These are phyloP conservation scores for Pyrochroa serraticornis DNA, from an alignment of 2,888 invertebrate species.

Conservation along the genomic window DNA sequence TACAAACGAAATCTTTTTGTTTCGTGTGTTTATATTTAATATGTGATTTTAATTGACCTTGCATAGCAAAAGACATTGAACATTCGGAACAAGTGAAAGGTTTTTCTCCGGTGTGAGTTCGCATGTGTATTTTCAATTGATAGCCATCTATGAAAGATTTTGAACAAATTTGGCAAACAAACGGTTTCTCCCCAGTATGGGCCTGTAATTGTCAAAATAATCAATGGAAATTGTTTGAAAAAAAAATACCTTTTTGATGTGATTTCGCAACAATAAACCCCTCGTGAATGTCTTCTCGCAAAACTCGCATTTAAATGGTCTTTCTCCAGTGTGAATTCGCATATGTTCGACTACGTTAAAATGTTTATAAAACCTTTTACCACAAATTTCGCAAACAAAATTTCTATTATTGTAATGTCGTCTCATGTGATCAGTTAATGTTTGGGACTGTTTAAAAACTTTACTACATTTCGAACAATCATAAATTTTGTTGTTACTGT, in stretches of 20 bases:
- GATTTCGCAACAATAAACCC: constrained; percentile 23
- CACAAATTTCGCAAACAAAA: constrained; percentile 27
- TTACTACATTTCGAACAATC: constrained; percentile 32
- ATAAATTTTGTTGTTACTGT: too few species aligned
- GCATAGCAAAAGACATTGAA: constrained; percentile 29
- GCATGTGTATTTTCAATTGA: constrained; percentile 4
- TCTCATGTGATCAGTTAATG: constrained; percentile 28
- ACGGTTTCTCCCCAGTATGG: background rate
- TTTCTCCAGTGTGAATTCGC: constrained; percentile 46
- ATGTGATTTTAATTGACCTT: constrained; percentile 31
- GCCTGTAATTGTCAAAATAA: too few species aligned
- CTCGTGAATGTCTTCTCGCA: constrained; percentile 35
- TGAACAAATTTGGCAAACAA: too few species aligned
- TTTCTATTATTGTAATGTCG: constrained; percentile 29
- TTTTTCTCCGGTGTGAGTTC: too few species aligned
- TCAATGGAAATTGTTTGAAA: background rate
- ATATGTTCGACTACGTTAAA: constrained; percentile 37
- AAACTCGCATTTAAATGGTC: constrained; percentile 43
- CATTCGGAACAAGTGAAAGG: constrained; percentile 28
- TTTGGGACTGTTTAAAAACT: constrained; percentile 27
- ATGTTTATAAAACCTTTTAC: constrained; percentile 31
- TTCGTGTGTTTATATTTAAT: constrained; percentile 31
- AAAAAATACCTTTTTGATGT: constrained; percentile 14
- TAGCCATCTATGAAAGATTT: too few species aligned
- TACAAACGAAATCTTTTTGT: constrained; percentile 30